Evolutionary conservation across 2,797 vertebrate species (phyloP), one percentile per base, ranked within the genome.

Genomic region (Fundulus diaphanus): DNA sequence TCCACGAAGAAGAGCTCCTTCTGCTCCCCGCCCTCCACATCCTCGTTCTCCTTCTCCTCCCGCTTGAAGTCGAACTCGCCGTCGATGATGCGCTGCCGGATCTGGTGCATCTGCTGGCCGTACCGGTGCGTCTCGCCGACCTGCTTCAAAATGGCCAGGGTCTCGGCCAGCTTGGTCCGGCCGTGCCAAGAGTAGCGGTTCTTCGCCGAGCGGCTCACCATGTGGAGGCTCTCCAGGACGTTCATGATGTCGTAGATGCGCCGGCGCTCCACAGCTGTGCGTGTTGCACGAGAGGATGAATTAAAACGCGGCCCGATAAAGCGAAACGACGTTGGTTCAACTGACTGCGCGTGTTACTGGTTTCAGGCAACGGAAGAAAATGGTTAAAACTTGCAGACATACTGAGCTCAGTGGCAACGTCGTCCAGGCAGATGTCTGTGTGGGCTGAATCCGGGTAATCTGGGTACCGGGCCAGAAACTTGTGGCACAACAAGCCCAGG

Each of bases 201-300:
- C 90, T 99, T 99, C 42, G 97, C 98, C 0, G 98, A 95, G 51
- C 97, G 96, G 92, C 97, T 99, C 84, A 99, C 98, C 97, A 99
- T 98, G 87, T 99, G 97, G 22, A 99, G 94, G 78, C 98, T 99
- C 94, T 99, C 98, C 2, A 99, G 92, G 20, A 99, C 98, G 0
- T 99, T 99, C 94, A 99, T 97, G 31, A 99, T 99, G 77, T 99
- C 97, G 0, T 99, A 99, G 84, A 99, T 99, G 33, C 98, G 96
- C 2, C 98, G 92, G 0, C 97, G 97, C 70, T 99, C 97, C 46
- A 99, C 97, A 16, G 90, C 98, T 99, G 87, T 1, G n/a, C 1
- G 7, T 35, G 54, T 44, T 51, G 49, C 48, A 74, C 9, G 12
- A 42, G n/a, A 24, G n/a, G 20, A 49, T 18, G 11, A 16, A 48